A percentile compares a stretch with the other conserved stretches of the same genome.
Conservation (phyloP, 2,113 vertebrate species). For the Motacilla tschutschensis region DNA sequence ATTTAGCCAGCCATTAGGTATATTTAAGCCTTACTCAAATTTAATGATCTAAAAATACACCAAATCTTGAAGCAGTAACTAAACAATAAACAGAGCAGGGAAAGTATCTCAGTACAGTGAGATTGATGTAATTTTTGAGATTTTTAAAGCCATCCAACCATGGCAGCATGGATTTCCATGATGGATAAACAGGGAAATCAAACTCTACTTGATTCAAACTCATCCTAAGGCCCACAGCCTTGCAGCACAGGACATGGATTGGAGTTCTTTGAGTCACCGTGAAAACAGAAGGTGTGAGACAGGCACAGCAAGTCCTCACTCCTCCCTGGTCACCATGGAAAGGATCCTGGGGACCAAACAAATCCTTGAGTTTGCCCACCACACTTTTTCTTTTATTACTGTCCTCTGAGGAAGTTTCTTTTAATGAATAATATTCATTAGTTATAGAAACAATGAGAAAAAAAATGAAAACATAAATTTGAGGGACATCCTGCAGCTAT, state of each 20-base stretch:
- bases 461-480: not conserved
- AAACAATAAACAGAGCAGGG: not conserved
- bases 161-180: not conserved
- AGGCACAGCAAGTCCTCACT: not conserved
- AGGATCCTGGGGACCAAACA: not conserved
- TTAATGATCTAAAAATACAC: not conserved
- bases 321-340: not conserved
- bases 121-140: not conserved
- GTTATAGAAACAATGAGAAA: not conserved
- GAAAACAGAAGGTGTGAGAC: not conserved
- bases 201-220: not conserved
- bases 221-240: not conserved
- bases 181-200: not conserved
- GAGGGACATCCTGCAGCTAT: not conserved
- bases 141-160: not conserved
- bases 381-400: not conserved
- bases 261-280: rapidly evolving
- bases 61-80: not conserved
- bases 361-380: not conserved
- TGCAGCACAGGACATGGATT: not conserved
- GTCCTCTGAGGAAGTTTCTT: not conserved
- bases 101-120: not conserved
- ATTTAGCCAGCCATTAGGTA: not conserved
- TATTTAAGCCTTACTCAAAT: not conserved
- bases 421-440: not conserved